Conservation (phyloP, 2,888 invertebrate genomes). For the Phyllotreta cruciferae region DNA sequence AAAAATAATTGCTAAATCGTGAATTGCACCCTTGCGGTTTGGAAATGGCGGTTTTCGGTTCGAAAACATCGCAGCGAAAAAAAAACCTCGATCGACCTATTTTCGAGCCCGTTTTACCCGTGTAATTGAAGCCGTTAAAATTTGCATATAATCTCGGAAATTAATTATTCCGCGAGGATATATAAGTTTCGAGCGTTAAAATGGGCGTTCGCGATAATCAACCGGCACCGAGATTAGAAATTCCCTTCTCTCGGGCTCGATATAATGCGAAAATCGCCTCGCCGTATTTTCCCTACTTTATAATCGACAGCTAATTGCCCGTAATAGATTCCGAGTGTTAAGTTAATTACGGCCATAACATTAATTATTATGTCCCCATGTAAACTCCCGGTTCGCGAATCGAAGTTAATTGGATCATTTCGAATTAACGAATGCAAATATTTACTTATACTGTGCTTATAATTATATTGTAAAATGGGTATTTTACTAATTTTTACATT, state of each 20-base stretch:
- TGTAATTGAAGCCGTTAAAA: constrained; percentile 23
- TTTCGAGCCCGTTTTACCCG: not conserved
- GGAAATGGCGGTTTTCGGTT: no score
- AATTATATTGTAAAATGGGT: no score
- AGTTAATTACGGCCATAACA: not conserved
- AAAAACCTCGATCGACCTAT: no score
- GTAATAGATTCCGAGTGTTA: not conserved
- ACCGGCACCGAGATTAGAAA: constrained; percentile 10
- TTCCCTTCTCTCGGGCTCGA: not conserved
- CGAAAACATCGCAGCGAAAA: no score
- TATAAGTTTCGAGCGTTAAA: constrained; percentile 17
- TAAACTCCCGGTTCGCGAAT: no score
- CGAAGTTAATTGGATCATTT: no score
- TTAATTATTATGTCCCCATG: no score
- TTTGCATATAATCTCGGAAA: constrained; percentile 23
- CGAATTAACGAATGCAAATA: no score
- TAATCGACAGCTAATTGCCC: constrained; percentile 13
- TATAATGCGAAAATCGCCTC: constrained; percentile 4
- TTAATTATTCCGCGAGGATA: constrained; percentile 16
- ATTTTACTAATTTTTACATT: no score
- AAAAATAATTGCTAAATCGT: no score
- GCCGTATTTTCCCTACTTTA: constrained; percentile 4
- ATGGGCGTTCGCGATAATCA: constrained; percentile 18
- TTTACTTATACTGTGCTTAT: no score
- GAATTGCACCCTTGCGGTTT: no score